Evolutionary conservation across 2,888 invertebrate species (phyloP).

Genomic region (Perithous albicinctus): DNA sequence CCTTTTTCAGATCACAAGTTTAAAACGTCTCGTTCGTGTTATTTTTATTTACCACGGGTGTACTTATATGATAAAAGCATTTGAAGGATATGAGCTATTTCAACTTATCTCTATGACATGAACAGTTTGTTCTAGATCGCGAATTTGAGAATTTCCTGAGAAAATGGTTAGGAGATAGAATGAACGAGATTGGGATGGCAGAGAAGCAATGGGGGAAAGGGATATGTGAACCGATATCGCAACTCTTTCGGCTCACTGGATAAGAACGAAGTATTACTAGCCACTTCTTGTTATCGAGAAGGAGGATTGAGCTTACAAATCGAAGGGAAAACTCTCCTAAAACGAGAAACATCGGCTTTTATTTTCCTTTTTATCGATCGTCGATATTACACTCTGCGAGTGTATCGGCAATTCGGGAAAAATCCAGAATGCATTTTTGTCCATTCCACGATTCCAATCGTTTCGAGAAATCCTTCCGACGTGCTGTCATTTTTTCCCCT

Average conservation of each 20-base stretch:
- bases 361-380: slow-evolving; percentile 31
- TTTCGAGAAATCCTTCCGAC: slow-evolving; percentile 38
- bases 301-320: slow-evolving; percentile 60
- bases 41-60: not conserved
- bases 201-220: not conserved
- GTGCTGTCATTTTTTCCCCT: slow-evolving; percentile 8
- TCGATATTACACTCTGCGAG: slow-evolving; percentile 43
- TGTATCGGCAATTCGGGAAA: slow-evolving; percentile 54
- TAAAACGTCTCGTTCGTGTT: too few species aligned
- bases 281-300: slow-evolving; percentile 59
- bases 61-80: not conserved
- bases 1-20: too few species aligned
- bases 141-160: slow-evolving; percentile 1
- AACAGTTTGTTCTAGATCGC: slow-evolving; percentile 5
- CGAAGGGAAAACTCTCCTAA: slow-evolving; percentile 51
- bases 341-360: slow-evolving; percentile 2
- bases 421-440: slow-evolving; percentile 49
- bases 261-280: slow-evolving; percentile 58
- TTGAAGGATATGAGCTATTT: not conserved
- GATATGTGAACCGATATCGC: slow-evolving; percentile 48
- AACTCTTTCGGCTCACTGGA: slow-evolving; percentile 50
- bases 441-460: slow-evolving; percentile 34
- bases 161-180: slow-evolving; percentile 45
- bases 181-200: not conserved
- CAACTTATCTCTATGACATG: not conserved